Conservation (phyloP, 2,888 invertebrate species). For the Calameuta idolon region DNA sequence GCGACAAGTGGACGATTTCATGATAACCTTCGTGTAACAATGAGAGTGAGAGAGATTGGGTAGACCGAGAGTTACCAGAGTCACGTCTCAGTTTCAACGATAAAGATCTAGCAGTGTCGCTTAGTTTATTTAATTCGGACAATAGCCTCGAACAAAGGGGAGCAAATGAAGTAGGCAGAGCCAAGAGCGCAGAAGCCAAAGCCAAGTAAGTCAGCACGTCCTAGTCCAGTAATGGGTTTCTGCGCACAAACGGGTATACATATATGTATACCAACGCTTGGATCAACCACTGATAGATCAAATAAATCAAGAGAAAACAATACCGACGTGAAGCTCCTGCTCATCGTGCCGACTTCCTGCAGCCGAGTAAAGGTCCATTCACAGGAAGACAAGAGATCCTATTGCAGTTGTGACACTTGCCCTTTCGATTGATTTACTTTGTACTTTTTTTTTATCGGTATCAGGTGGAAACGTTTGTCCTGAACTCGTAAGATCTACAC, state of each 20-base stretch:
- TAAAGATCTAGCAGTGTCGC: background rate
- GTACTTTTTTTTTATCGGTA: background rate
- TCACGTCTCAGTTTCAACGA: background rate
- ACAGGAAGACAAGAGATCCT: background rate
- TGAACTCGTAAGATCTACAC: background rate
- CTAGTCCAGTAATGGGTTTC: conserved; percentile 2
- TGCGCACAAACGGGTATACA: background rate
- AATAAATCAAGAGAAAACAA: conserved; percentile 11
- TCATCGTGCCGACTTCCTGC: conserved; percentile 1
- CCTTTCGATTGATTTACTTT: background rate
- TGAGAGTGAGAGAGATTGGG: background rate
- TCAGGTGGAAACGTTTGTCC: background rate
- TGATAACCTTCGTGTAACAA: background rate
- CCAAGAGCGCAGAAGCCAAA: conserved; percentile 3
- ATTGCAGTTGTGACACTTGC: background rate
- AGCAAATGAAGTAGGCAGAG: conserved; percentile 30
- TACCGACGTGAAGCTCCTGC: conserved; percentile 1
- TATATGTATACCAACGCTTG: background rate
- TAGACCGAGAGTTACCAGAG: background rate
- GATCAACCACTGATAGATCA: background rate
- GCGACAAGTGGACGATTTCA: background rate
- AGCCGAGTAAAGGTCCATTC: background rate
- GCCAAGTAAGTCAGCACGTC: conserved; percentile 4
- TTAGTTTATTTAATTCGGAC: conserved; percentile 25
- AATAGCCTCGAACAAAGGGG: conserved; percentile 25